A percentile compares a stretch with the other conserved stretches of the same genome.
Conservation (phyloP, 1,140 invertebrate species). For the Drosophila seguyi region DNA sequence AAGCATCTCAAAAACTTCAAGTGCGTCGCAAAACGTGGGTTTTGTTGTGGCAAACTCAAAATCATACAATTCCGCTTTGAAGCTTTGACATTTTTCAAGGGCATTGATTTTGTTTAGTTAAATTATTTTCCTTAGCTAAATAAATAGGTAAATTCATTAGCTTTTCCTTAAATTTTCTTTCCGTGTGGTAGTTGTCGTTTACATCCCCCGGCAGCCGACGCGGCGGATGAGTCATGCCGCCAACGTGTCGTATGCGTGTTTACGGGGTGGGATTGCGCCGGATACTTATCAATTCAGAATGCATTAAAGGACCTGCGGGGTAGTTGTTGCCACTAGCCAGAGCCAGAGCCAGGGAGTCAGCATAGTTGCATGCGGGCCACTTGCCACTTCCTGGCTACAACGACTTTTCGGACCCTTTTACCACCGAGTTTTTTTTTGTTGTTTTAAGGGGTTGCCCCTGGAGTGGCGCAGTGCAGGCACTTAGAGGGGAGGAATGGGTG, state of each 20-base stretch:
- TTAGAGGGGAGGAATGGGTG: background rate
- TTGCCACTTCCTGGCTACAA: constrained; percentile 33
- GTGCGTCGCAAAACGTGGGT: background rate
- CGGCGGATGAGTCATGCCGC: constrained; percentile 56
- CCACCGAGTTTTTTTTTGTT: background rate
- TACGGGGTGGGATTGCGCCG: constrained; percentile 13
- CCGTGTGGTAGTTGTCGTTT: constrained; percentile 12
- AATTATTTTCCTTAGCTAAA: background rate
- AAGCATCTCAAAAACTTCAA: too few species aligned
- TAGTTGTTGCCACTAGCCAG: background rate
- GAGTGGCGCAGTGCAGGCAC: background rate
- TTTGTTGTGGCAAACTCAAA: too few species aligned
- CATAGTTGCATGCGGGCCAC: constrained; percentile 25
- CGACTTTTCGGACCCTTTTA: constrained; percentile 15
- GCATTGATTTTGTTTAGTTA: too few species aligned
- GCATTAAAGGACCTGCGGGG: constrained; percentile 26
- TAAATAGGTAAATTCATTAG: background rate
- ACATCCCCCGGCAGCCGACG: background rate
- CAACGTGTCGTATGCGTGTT: constrained; percentile 68
- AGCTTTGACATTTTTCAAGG: too few species aligned
- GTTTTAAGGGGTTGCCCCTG: constrained; percentile 9
- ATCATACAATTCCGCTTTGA: too few species aligned
- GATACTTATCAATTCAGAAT: constrained; percentile 49
- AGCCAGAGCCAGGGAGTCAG: background rate
- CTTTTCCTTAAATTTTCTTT: background rate